Conservation (phyloP, 2,888 invertebrate genomes). For the Mythimna loreyi region DNA sequence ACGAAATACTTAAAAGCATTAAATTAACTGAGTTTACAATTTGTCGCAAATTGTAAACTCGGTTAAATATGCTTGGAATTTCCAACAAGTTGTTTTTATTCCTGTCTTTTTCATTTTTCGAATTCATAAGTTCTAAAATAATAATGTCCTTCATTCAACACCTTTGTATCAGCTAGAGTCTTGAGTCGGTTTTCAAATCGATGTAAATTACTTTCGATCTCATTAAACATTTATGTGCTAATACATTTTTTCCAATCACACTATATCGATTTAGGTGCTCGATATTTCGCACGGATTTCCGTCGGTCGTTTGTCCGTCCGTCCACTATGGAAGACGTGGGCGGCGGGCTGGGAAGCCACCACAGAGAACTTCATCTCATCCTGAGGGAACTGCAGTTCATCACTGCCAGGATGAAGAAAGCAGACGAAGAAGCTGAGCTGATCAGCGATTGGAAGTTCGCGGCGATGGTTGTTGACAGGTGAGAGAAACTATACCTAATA, state of each 20-base stretch:
- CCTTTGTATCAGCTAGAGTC: neutral
- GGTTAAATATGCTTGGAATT: neutral
- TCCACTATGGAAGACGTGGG: constrained; percentile 95
- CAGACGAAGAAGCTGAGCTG: constrained; percentile 97
- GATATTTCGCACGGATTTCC: constrained; percentile 89
- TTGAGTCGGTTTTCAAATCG: constrained; percentile 10
- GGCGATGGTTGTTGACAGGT: constrained; percentile 99
- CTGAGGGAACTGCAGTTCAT: constrained; percentile 98
- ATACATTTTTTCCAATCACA: constrained; percentile 51
- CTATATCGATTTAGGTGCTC: constrained; percentile 80
- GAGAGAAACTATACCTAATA: neutral
- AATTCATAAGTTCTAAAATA: neutral
- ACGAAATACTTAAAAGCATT: neutral
- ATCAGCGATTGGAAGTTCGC: constrained; percentile 99
- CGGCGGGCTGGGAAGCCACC: constrained; percentile 92
- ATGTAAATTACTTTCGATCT: constrained; percentile 17
- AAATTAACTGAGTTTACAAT: neutral
- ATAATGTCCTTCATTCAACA: neutral
- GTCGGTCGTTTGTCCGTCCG: constrained; percentile 93
- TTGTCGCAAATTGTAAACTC: neutral
- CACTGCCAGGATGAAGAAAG: constrained; percentile 97
- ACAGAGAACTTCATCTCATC: constrained; percentile 97
- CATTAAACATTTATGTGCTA: constrained; percentile 47
- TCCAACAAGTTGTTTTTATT: neutral
- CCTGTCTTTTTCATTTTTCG: neutral